These are phyloP conservation scores for Drosophila flavopinicola DNA, from an alignment of 2,888 invertebrate genomes.

Conservation along the genomic window DNA sequence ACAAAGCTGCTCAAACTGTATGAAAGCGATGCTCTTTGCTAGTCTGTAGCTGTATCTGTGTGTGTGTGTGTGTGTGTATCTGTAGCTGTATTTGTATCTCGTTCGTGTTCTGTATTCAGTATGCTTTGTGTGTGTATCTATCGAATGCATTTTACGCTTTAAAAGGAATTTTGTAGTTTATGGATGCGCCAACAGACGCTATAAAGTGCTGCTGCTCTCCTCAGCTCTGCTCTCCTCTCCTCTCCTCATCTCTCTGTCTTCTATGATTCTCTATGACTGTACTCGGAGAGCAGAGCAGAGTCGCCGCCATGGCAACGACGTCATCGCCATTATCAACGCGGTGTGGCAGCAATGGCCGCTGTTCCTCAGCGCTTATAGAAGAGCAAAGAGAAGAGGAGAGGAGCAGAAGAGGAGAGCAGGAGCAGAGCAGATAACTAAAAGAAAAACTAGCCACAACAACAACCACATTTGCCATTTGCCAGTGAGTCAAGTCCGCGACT, in stretches of 20 bases:
- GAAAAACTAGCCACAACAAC: slow-evolving; percentile 58
- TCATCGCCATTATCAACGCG: slow-evolving; percentile 61
- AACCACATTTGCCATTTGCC: slow-evolving; percentile 28
- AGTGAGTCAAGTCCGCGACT: slow-evolving; percentile 48
- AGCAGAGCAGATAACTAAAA: no score
- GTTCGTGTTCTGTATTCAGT: slow-evolving; percentile 6
- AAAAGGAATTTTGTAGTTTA: slow-evolving; percentile 80
- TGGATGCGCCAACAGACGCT: slow-evolving; percentile 67
- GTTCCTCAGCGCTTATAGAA: slow-evolving; percentile 11
- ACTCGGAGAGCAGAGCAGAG: slow-evolving; percentile 32
- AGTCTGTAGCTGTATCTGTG: slow-evolving; percentile 21
- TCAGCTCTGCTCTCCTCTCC: not conserved
- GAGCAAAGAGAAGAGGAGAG: slow-evolving; percentile 11
- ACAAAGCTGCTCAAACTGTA: slow-evolving; percentile 1
- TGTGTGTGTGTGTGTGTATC: not conserved
- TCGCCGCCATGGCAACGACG: slow-evolving; percentile 70
- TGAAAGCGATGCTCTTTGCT: not conserved
- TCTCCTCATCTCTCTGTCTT: not conserved
- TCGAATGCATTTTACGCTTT: slow-evolving; percentile 79
- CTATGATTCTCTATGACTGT: slow-evolving; percentile 66
- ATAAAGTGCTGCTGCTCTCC: slow-evolving; percentile 34
- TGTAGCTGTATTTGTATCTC: slow-evolving; percentile 9
- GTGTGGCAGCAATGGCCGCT: slow-evolving; percentile 38
- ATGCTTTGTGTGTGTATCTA: slow-evolving; percentile 60
- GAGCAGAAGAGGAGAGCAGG: no score